A percentile compares a stretch with the other conserved stretches of the same genome.
phyloP scores from a whole-genome alignment of 2,888 invertebrate species.

The Ectemnius cavifrons region DNA sequence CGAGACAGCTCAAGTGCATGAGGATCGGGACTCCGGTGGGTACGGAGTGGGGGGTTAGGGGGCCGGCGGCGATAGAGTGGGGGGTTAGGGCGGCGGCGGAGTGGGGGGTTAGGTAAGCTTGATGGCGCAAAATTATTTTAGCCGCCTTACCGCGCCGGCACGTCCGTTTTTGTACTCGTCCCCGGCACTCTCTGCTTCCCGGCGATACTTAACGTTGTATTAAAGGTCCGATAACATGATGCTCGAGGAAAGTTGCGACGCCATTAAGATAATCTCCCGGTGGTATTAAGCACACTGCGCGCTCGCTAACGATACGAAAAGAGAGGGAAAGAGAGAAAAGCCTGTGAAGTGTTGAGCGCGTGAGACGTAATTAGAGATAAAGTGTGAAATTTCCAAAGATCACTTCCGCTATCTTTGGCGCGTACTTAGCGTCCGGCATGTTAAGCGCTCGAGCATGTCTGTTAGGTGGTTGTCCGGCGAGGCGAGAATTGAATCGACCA shows the following conservation, averaged over 20 bases:
- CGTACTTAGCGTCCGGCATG: no score
- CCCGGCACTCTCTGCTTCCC: constrained; percentile 26
- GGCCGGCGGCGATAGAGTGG: no score
- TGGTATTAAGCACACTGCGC: constrained; percentile 35
- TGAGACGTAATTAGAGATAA: constrained; percentile 32
- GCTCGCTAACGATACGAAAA: constrained; percentile 21
- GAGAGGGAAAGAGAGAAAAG: constrained; percentile 19
- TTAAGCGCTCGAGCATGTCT: no score
- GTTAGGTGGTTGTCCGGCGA: no score
- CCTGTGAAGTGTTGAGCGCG: not conserved
- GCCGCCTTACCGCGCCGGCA: constrained; percentile 12
- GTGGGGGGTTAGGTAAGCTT: no score
- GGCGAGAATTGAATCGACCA: constrained; percentile 2
- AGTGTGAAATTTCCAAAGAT: constrained; percentile 20
- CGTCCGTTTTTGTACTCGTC: constrained; percentile 32
- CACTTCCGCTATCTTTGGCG: not conserved
- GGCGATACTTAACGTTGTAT: constrained; percentile 53
- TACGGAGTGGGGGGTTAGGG: no score
- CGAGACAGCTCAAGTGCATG: no score
- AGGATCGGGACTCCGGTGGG: no score
- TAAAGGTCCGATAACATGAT: constrained; percentile 59
- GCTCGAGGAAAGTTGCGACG: constrained; percentile 62
- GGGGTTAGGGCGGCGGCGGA: no score
- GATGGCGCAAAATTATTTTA: constrained; percentile 26
- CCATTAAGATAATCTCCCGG: constrained; percentile 65